These are phyloP conservation scores for Glomeris maerens DNA, from an alignment of 1,140 invertebrate genomes.

Conservation along the genomic window DNA sequence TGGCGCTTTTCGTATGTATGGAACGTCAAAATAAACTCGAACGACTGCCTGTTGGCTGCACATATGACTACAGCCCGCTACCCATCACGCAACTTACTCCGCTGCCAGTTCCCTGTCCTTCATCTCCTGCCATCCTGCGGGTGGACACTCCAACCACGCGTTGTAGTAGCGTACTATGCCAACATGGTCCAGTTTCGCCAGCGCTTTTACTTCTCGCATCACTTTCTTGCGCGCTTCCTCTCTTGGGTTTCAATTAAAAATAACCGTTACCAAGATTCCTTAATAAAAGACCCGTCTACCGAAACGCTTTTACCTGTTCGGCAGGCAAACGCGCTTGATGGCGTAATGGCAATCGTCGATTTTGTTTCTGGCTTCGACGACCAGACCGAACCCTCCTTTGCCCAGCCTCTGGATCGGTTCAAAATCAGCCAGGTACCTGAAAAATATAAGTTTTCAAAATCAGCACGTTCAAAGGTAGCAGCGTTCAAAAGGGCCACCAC, in stretches of 20 bases:
- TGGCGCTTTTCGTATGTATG: too few species aligned
- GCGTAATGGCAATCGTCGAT: conserved; percentile 91
- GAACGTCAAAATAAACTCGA: too few species aligned
- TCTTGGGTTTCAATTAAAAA: conserved; percentile 33
- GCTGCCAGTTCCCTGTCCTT: conserved; percentile 51
- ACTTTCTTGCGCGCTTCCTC: conserved; percentile 65
- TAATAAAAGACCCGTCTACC: conserved; percentile 1
- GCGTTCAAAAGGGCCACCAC: conserved; percentile 11
- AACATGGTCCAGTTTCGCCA: conserved; percentile 85
- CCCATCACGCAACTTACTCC: too few species aligned
- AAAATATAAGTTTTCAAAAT: conserved; percentile 50
- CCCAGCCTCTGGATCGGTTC: conserved; percentile 68
- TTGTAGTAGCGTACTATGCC: conserved; percentile 92
- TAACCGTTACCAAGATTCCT: neutral
- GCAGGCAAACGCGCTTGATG: conserved; percentile 80
- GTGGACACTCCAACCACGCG: conserved; percentile 84
- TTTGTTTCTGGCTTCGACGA: conserved; percentile 89
- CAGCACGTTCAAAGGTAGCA: conserved; percentile 50
- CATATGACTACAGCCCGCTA: too few species aligned
- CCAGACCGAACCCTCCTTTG: conserved; percentile 90
- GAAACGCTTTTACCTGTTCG: conserved; percentile 47
- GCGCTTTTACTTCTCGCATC: conserved; percentile 79
- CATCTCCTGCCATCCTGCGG: conserved; percentile 67
- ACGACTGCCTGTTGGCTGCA: too few species aligned
- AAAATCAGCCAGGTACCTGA: conserved; percentile 73